Conservation (phyloP, 1,140 invertebrate genomes). For the Plodia interpunctella region DNA sequence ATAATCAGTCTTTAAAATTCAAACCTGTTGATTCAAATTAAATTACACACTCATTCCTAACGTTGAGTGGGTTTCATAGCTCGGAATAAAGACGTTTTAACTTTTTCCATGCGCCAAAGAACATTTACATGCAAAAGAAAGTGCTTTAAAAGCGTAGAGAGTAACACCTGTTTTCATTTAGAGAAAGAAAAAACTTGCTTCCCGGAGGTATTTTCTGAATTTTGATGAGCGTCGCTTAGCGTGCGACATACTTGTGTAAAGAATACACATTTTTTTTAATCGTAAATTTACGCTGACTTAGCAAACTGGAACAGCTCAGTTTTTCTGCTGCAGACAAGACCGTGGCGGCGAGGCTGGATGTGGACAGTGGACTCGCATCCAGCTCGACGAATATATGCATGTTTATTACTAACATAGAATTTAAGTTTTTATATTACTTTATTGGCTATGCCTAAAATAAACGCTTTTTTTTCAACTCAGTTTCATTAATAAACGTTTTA, state of each 20-base stretch:
- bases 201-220: conserved; percentile 5
- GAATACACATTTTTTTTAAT: neutral
- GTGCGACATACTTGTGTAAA: neutral
- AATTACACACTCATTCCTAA: neutral
- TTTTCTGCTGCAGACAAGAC: no score
- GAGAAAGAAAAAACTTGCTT: conserved; percentile 11
- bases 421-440: no score
- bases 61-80: neutral
- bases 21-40: neutral
- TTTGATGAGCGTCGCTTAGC: conserved; percentile 6
- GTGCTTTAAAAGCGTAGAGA: neutral
- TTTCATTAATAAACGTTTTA: no score
- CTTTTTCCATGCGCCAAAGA: neutral
- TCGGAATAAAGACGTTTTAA: neutral
- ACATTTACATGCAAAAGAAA: conserved; percentile 7
- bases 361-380: no score
- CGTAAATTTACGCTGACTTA: no score
- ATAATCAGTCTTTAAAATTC: no score
- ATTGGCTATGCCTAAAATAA: no score
- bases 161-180: conserved; percentile 12
- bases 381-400: no score
- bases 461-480: no score
- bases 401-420: no score
- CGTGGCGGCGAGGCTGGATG: no score
- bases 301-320: no score